A percentile compares a stretch with the other conserved stretches of the same genome.
These are phyloP conservation scores for Callaeas wilsoni DNA, from an alignment of 2,113 vertebrate species.

Conservation along the genomic window DNA sequence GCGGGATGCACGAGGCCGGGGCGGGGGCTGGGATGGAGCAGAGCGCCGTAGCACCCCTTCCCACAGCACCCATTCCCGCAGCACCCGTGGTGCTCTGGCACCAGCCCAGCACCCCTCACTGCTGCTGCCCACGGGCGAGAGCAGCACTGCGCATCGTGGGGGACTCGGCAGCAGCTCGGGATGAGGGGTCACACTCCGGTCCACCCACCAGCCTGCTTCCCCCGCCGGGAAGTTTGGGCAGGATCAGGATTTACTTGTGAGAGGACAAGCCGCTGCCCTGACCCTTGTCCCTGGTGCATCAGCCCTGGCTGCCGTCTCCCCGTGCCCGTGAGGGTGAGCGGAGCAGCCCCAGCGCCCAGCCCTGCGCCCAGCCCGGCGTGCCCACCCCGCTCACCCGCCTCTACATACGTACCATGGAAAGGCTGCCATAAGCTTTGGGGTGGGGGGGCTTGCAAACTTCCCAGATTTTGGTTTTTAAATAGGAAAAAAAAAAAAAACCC, in stretches of 20 bases:
- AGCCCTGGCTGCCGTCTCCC: neutral
- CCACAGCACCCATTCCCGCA: neutral
- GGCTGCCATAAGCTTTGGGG: slow-evolving; percentile 31
- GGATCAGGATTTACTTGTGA: neutral
- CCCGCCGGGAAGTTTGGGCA: neutral
- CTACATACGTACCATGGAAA: slow-evolving; percentile 37
- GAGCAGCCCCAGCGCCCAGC: neutral
- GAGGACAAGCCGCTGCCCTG: neutral
- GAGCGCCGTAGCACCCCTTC: neutral
- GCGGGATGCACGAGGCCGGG: neutral
- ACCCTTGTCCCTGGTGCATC: neutral
- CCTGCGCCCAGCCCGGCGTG: neutral
- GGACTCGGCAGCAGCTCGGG: neutral
- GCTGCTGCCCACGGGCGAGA: neutral
- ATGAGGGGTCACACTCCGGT: neutral
- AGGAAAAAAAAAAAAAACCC: neutral
- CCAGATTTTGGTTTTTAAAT: slow-evolving; percentile 1
- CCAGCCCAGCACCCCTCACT: neutral
- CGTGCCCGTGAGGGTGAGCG: neutral
- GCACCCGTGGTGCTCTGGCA: neutral
- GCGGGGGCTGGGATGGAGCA: neutral
- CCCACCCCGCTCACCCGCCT: neutral
- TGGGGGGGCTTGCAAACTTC: neutral
- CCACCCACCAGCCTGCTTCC: neutral
- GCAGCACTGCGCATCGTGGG: accelerated